phyloP scores from a whole-genome alignment of 2,113 vertebrate species.

The Centropus bengalensis region DNA sequence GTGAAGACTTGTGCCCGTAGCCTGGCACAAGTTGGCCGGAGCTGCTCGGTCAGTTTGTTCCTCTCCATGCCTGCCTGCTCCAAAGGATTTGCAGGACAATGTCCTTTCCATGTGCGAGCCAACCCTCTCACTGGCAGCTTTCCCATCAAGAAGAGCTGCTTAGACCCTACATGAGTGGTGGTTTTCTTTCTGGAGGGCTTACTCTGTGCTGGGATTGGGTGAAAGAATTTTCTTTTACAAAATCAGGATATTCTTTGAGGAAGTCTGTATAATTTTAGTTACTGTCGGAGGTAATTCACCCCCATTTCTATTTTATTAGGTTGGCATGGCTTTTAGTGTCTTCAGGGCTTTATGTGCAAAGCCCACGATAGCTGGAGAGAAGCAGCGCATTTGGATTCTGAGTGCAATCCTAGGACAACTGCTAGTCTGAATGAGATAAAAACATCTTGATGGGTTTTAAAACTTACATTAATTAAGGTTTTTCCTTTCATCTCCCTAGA shows the following conservation, averaged over 20 bases:
- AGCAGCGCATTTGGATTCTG: not conserved
- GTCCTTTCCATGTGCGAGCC: rapidly evolving
- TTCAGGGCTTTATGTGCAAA: slow-evolving; percentile 11
- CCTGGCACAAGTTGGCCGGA: rapidly evolving
- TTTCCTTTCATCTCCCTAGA: slow-evolving; percentile 54
- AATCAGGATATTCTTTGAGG: not conserved
- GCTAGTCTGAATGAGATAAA: slow-evolving; percentile 40
- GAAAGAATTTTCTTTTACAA: not conserved
- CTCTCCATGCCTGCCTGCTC: not conserved
- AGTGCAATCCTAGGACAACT: slow-evolving; percentile 14
- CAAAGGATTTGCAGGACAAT: rapidly evolving
- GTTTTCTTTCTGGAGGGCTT: not conserved
- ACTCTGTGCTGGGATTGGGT: rapidly evolving
- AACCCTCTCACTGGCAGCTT: not conserved
- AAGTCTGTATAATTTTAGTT: not conserved
- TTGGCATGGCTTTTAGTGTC: not conserved
- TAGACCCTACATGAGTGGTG: rapidly evolving
- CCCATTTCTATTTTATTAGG: not conserved
- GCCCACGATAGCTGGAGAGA: not conserved
- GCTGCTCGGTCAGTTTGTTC: not conserved
- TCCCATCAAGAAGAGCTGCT: not conserved
- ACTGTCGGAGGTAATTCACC: not conserved
- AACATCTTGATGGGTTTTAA: slow-evolving; percentile 42
- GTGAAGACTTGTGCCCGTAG: not conserved
- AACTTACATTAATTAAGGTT: slow-evolving; percentile 65